phyloP scores from a whole-genome alignment of 2,888 invertebrate species.

The Acronicta aceris region DNA sequence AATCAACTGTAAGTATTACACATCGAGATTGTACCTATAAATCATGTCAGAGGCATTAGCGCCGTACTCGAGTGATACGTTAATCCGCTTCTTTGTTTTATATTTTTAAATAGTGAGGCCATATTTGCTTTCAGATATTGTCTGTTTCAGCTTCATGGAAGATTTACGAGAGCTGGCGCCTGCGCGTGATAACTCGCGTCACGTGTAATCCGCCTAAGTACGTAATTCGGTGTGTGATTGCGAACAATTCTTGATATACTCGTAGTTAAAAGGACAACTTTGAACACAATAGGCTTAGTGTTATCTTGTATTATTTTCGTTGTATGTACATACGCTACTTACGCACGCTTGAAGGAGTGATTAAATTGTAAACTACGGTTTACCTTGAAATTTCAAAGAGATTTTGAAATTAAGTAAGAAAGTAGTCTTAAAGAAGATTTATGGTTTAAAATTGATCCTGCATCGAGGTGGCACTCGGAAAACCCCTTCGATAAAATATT shows the following conservation, averaged over 20 bases:
- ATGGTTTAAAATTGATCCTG: conserved; percentile 71
- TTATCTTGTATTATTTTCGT: conserved; percentile 82
- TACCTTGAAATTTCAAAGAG: conserved; percentile 65
- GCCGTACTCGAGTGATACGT: conserved; percentile 81
- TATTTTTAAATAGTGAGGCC: conserved; percentile 88
- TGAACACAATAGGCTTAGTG: conserved; percentile 82
- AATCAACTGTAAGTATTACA: conserved; percentile 79
- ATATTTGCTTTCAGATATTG: conserved; percentile 88
- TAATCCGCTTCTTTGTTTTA: conserved; percentile 88
- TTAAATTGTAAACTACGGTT: conserved; percentile 61
- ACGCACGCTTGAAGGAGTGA: conserved; percentile 62
- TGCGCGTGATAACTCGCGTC: conserved; percentile 83
- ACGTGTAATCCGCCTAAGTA: conserved; percentile 85
- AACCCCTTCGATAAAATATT: conserved; percentile 70
- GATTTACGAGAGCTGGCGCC: conserved; percentile 87
- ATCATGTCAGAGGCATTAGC: conserved; percentile 85
- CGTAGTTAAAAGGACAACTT: conserved; percentile 77
- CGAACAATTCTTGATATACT: conserved; percentile 79
- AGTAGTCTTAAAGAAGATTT: conserved; percentile 61
- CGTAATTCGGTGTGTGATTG: conserved; percentile 87
- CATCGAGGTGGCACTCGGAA: conserved; percentile 64
- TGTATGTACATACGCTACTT: conserved; percentile 73
- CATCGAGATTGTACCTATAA: conserved; percentile 81
- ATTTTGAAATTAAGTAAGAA: conserved; percentile 60
- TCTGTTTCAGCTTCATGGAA: conserved; percentile 81